Conservation (phyloP, 1,140 invertebrate species). For the Drosophila bifasciata region DNA sequence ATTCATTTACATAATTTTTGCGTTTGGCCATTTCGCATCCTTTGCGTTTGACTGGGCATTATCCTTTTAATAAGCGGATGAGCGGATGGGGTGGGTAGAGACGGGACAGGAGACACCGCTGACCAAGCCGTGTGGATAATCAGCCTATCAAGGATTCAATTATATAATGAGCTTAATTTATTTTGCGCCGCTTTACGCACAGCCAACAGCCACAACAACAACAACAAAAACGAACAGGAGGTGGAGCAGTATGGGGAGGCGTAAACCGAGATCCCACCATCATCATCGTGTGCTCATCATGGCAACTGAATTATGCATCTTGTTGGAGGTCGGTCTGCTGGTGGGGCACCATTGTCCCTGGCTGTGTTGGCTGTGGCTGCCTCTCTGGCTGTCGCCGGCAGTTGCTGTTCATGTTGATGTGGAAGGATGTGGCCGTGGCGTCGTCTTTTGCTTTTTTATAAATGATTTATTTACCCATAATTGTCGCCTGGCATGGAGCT, state of each 20-base stretch:
- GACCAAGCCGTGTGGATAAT: slow-evolving; percentile 78
- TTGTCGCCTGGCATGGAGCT: slow-evolving; percentile 6
- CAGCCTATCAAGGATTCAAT: slow-evolving; percentile 66
- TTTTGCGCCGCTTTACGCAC: slow-evolving; percentile 67
- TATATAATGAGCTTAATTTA: slow-evolving; percentile 70
- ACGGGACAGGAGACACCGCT: background rate
- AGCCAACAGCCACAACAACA: slow-evolving; percentile 7
- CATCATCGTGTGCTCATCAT: slow-evolving; percentile 22
- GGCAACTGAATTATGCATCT: slow-evolving; percentile 46
- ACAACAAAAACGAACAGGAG: slow-evolving; percentile 13
- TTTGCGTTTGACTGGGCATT: slow-evolving; percentile 76
- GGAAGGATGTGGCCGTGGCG: slow-evolving; percentile 42
- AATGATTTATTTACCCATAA: slow-evolving; percentile 50
- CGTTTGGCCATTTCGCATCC: slow-evolving; percentile 71
- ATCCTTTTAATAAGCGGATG: slow-evolving; percentile 74
- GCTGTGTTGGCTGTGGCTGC: slow-evolving; percentile 8
- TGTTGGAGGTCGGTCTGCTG: slow-evolving; percentile 25
- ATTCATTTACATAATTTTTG: slow-evolving; percentile 82
- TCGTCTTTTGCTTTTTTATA: slow-evolving; percentile 43
- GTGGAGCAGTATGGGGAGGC: slow-evolving; percentile 14
- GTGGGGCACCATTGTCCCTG: background rate
- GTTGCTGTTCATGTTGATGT: slow-evolving; percentile 23
- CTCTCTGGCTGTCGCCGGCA: background rate
- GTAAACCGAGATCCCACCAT: slow-evolving; percentile 4
- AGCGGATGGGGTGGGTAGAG: background rate